Conservation (phyloP, 2,797 vertebrate species). For the Podarcis siculus region DNA sequence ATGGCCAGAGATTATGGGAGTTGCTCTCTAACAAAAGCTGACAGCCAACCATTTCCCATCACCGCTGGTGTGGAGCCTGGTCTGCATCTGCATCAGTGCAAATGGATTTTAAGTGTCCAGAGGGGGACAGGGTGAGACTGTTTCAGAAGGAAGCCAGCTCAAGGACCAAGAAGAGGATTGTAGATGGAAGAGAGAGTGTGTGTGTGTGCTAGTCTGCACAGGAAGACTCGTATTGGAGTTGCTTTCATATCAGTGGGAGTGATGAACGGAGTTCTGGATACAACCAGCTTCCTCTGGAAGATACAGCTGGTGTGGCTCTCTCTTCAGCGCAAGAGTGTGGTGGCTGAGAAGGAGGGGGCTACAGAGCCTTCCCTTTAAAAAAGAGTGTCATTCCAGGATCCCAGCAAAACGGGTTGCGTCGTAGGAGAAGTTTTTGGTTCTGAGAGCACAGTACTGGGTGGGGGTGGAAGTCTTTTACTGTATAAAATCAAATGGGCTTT, state of each 20-base stretch:
- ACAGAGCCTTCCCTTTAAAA: not conserved
- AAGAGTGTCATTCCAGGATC: not conserved
- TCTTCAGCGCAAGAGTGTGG: not conserved
- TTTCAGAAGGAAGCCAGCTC: not conserved
- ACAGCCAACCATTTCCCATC: no score
- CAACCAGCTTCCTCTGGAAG: not conserved
- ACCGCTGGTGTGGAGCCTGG: no score
- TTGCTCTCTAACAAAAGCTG: not conserved
- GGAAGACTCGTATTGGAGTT: not conserved
- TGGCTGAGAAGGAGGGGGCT: not conserved
- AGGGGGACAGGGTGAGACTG: no score
- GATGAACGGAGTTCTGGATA: not conserved
- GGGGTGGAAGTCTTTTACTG: no score
- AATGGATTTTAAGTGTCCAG: not conserved
- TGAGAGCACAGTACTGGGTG: no score
- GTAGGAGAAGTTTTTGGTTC: no score
- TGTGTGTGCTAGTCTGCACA: not conserved
- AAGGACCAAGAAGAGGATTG: not conserved
- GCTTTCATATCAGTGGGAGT: not conserved
- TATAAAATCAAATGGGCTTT: no score
- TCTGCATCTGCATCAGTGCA: not conserved
- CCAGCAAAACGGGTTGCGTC: not conserved
- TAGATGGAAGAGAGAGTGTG: no score
- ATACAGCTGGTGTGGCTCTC: not conserved
- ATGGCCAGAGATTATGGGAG: not conserved